A percentile compares a stretch with the other conserved stretches of the same genome.
These are phyloP conservation scores for Heliconius nattereri DNA, from an alignment of 1,140 invertebrate genomes.

Conservation along the genomic window DNA sequence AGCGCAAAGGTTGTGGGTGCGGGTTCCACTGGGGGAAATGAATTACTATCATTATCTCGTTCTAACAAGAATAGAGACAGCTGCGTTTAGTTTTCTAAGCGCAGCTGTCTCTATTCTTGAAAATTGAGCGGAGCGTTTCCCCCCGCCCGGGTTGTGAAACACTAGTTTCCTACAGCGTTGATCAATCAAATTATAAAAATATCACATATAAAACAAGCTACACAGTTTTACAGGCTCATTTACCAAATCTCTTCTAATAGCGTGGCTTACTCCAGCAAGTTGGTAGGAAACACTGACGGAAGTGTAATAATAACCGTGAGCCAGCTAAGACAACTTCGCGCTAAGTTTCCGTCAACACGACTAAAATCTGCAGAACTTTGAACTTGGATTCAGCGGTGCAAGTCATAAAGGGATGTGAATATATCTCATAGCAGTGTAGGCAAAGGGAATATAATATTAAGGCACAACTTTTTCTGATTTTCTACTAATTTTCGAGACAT, in stretches of 20 bases:
- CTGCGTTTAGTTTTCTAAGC: too few relatives aligned
- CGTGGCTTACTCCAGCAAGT: conserved; percentile 17
- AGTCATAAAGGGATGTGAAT: conserved; percentile 13
- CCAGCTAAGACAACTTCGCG: conserved; percentile 38
- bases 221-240: neutral
- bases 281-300: conserved; percentile 28
- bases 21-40: too few relatives aligned
- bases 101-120: too few relatives aligned
- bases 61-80: too few relatives aligned
- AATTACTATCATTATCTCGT: too few relatives aligned
- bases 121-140: too few relatives aligned
- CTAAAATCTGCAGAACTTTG: conserved; percentile 39
- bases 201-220: neutral
- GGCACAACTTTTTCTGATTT: too few relatives aligned
- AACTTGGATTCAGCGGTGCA: conserved; percentile 21
- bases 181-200: neutral
- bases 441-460: too few relatives aligned
- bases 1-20: too few relatives aligned
- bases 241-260: conserved; percentile 16
- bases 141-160: too few relatives aligned
- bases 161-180: neutral
- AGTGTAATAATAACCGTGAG: conserved; percentile 44
- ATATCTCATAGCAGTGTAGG: too few relatives aligned
- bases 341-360: conserved; percentile 43
- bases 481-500: too few relatives aligned